These are phyloP conservation scores for Macrobrachium rosenbergii DNA, from an alignment of 1,140 invertebrate species.

Conservation along the genomic window DNA sequence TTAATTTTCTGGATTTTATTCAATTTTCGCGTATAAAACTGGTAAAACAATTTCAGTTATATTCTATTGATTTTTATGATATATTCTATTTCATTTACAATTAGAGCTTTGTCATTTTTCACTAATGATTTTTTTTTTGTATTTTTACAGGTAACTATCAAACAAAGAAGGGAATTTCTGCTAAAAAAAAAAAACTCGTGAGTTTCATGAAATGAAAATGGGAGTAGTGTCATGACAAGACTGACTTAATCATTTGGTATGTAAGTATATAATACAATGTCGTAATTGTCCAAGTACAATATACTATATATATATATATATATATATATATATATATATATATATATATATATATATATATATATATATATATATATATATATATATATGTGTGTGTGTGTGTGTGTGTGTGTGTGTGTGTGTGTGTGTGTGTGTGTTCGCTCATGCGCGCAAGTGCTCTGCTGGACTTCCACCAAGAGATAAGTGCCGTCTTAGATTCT, in stretches of 20 bases:
- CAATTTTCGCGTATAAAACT: too few relatives aligned
- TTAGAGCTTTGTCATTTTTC: too few relatives aligned
- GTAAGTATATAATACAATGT: background rate
- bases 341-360: background rate
- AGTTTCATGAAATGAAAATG: too few relatives aligned
- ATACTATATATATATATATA: background rate
- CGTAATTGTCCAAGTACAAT: background rate
- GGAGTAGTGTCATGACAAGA: background rate
- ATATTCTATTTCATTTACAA: too few relatives aligned
- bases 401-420: constrained; percentile 15
- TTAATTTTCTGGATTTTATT: too few relatives aligned
- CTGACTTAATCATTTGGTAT: background rate
- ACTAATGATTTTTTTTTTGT: too few relatives aligned
- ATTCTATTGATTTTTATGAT: too few relatives aligned
- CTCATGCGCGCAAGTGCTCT: background rate
- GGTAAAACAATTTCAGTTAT: too few relatives aligned
- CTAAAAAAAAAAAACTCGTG: too few relatives aligned
- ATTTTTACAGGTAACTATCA: too few relatives aligned
- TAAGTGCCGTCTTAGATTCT: too few relatives aligned
- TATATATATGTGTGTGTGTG: constrained; percentile 7
- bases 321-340: background rate
- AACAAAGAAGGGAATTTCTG: too few relatives aligned
- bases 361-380: constrained; percentile 7
- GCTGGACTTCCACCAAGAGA: background rate
- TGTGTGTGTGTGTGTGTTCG: constrained; percentile 21